Evolutionary conservation across 2,888 invertebrate species (phyloP).

Genomic region (Mythimna ferrago): DNA sequence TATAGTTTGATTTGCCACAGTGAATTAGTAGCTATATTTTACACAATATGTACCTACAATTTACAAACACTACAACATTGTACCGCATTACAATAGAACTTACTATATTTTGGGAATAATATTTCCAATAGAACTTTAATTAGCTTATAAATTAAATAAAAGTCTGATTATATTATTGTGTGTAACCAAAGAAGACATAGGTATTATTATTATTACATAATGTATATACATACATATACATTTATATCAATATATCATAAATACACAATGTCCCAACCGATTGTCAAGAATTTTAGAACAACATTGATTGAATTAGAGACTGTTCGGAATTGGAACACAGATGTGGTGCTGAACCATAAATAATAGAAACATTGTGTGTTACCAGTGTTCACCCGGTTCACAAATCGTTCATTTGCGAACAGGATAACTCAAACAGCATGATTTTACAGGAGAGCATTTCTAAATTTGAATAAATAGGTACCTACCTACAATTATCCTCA

Average conservation of each 20-base stretch:
- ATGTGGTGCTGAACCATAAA: constrained; percentile 17
- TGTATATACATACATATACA: no score
- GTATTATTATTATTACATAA: no score
- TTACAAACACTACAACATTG: not conserved
- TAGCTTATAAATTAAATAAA: not conserved
- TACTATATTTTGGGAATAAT: not conserved
- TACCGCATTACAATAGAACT: not conserved
- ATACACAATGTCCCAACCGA: not conserved
- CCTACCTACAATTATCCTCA: no score
- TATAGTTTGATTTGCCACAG: not conserved
- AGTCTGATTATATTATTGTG: not conserved
- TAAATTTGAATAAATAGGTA: no score
- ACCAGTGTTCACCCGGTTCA: not conserved
- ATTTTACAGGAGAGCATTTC: no score
- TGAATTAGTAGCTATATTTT: not conserved
- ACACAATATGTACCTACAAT: not conserved
- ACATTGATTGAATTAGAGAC: not conserved
- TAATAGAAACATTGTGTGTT: constrained; percentile 20
- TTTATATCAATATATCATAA: no score
- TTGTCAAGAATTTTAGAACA: constrained; percentile 2
- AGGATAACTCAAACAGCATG: no score
- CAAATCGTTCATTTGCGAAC: no score
- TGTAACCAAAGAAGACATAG: not conserved
- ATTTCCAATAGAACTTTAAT: not conserved
- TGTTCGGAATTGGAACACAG: constrained; percentile 28